Evolutionary conservation across 2,888 invertebrate species (phyloP).

Genomic region (Troglohyphantes excavatus): DNA sequence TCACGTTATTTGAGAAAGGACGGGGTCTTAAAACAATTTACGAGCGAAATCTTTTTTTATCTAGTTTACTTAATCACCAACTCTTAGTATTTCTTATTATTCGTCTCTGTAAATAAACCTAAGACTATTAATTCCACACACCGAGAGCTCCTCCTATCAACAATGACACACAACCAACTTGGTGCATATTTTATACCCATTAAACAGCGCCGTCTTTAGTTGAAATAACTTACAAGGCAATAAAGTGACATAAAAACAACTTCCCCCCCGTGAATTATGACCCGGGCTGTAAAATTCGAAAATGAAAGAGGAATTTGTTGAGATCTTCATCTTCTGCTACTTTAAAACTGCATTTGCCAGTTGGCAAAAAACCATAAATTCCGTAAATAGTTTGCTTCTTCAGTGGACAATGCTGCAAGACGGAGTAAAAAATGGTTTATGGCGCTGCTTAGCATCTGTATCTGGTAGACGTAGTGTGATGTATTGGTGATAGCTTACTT

Average conservation of each 20-base stretch:
- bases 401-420: neutral
- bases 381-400: neutral
- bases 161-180: neutral
- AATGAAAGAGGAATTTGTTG: neutral
- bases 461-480: neutral
- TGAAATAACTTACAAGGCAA: slow-evolving; percentile 2
- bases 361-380: slow-evolving; percentile 16
- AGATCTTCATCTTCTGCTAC: neutral
- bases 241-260: slow-evolving; percentile 6
- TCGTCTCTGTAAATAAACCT: neutral
- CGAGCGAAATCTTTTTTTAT: no score
- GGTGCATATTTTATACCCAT: neutral
- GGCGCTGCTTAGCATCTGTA: neutral
- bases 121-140: neutral
- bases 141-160: neutral
- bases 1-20: no score
- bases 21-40: no score
- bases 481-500: neutral
- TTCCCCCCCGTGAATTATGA: neutral
- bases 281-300: neutral
- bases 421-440: neutral
- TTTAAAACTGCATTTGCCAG: neutral
- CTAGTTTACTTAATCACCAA: no score
- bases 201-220: neutral
- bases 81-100: no score